Base-by-base conservation (phyloP, 2,888 invertebrate genomes). In the Rhamphomyia laevipes region DNA sequence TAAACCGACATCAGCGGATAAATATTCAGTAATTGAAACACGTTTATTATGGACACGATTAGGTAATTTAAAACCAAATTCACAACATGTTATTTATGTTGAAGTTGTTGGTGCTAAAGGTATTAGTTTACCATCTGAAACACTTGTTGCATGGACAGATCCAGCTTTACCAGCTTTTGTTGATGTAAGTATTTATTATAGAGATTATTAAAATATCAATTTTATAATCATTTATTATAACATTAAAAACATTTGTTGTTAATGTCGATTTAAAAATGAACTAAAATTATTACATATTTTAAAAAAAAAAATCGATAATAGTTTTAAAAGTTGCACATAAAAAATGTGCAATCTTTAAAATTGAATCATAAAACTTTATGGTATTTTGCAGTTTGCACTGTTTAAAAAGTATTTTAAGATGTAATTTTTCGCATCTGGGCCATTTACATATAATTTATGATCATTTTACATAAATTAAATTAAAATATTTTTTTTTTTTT, bases 161-260 rank as follows among this genome's bases (percentile, higher is more conserved):
- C 88, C 89, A 0, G 87, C 88, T 0, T 81, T 87, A 61, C 88
- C 89, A 0, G 87, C 89, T 1, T 86, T 84, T 69, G 88, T 90
- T 16, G 88, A 88, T 78, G 86, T 86, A 66, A 69, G 66, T 61
- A 47, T 43, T 45, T 18, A 13, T n/a, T 27, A 44, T n/a, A n/a
- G 7, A 40, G 17, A 16, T n/a, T 21, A 43, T 31, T 38, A 0
- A 23, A 2, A 46, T 47, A 43, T 13, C 5, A 37, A 21, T 27
- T 13, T 33, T 11, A 12, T 7, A 1, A 4, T 17, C 4, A 2
- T 48, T 44, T 31, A 4, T 21, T 3, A 21, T 3, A 21, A 21
- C 5, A 21, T 21, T 21, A 21, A 5, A 21, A 21, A 21, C 21
- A 21, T 21, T 21, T 21, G 21, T 21, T 21, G 4, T 21, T 21